Conservation (phyloP, 2,797 vertebrate genomes). For the Benthosema pterotum region DNA sequence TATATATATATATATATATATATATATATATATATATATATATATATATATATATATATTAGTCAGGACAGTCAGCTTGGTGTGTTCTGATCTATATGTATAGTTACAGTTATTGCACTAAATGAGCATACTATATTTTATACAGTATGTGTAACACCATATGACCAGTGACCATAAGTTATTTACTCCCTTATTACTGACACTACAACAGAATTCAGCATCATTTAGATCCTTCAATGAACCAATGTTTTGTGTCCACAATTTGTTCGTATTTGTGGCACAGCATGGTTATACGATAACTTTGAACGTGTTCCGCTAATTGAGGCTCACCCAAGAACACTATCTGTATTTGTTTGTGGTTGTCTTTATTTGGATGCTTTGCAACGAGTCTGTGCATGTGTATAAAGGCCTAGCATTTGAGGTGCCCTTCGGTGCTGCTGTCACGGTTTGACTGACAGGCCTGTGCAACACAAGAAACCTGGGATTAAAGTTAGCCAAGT, state of each 20-base stretch:
- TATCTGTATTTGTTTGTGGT: conserved; percentile 39
- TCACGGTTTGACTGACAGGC: conserved; percentile 73
- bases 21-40: too few relatives aligned
- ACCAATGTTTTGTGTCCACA: background rate
- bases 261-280: background rate
- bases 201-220: background rate
- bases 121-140: too few relatives aligned
- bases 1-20: too few relatives aligned
- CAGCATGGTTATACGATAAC: background rate
- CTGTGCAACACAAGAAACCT: conserved; percentile 55
- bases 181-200: background rate
- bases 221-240: background rate
- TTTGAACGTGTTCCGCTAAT: conserved; percentile 26
- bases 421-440: conserved; percentile 66
- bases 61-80: too few relatives aligned
- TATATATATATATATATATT: too few relatives aligned
- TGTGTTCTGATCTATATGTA: too few relatives aligned
- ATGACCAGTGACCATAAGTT: too few relatives aligned
- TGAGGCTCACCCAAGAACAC: conserved; percentile 7
- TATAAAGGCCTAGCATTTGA: conserved; percentile 17
- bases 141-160: background rate
- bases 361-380: conserved; percentile 26
- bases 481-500: conserved; percentile 68
- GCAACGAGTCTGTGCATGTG: conserved; percentile 52
- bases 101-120: too few relatives aligned